Base-by-base conservation (phyloP, 2,113 vertebrate species). In the Nanorana parkeri region DNA sequence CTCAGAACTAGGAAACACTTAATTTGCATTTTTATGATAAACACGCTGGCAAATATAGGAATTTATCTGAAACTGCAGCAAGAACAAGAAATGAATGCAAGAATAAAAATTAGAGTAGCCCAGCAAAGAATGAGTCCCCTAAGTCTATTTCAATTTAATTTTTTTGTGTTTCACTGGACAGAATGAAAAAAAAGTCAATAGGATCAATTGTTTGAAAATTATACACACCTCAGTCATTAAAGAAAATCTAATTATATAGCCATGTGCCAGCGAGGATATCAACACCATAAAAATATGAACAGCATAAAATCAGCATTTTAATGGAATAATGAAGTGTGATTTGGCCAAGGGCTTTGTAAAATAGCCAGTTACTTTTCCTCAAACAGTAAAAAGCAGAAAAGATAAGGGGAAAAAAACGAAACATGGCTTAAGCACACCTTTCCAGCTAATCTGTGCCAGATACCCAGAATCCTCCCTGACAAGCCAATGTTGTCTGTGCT, bases 381-480 rank as follows among this genome's bases (percentile, higher is more conserved):
- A 32, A 17, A 66, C 6, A 51, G 54, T 10, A 3, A 74, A 66
- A 82, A 36, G 68, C 17, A 68, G 20, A 56, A 17, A 41, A 60
- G 54, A 68, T 68, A 76, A 68, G 61, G 66, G 17, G 8, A 36
- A 19, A 68, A 20, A 54, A 76, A 68, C 4, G 52, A 68, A 60
- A 73, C 16, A 74, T 23, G 41, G 47, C 60, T 29, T 56, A n/a
- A 13, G 60, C 17, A 28, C 63, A 17, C 52, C 61, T 26, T 52
- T 68, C 20, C 68, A 26, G 64, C 15, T 26, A 51, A 19, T 65
- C 29, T 68, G n/a, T 60, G 80, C 63, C 64, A 83, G 51, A 28
- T 68, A 66, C 63, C 80, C 72, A 60, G 28, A 63, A 52, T 76
- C 52, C 72, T 76, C 52, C 76, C 7, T 76, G 80, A 83, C 72